A percentile compares a stretch with the other conserved stretches of the same genome.
These are phyloP conservation scores for Gasterosteus aculeatus DNA, from an alignment of 2,113 vertebrate genomes.

Conservation along the genomic window DNA sequence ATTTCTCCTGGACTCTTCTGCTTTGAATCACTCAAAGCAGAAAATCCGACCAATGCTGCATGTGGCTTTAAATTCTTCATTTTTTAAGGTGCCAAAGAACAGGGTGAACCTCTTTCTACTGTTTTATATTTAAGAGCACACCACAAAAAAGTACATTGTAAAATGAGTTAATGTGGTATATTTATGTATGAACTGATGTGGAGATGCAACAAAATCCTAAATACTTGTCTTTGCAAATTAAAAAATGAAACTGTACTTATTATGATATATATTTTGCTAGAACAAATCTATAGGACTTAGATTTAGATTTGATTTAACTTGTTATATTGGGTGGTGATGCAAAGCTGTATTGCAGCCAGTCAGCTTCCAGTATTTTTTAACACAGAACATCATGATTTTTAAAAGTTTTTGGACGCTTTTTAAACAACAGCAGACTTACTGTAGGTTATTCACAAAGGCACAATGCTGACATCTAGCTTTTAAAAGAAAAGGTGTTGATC, in stretches of 20 bases:
- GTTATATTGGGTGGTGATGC: background rate
- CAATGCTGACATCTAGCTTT: constrained; percentile 51
- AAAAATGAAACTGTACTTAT: background rate
- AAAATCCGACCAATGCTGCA: no score
- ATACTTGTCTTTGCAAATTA: background rate
- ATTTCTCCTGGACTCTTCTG: no score
- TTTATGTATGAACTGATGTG: background rate
- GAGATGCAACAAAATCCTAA: background rate
- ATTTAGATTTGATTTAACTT: background rate
- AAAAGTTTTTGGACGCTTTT: background rate
- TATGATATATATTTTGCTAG: background rate
- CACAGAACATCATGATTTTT: background rate
- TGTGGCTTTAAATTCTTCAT: background rate
- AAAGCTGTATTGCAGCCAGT: background rate
- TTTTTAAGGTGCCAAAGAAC: background rate
- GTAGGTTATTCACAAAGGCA: background rate
- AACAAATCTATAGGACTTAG: background rate
- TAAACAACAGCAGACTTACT: background rate
- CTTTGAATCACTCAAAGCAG: no score
- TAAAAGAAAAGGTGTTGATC: background rate
- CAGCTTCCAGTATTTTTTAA: background rate
- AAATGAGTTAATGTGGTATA: background rate
- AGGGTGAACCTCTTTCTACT: background rate
- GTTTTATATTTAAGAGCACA: background rate
- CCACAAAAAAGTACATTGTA: background rate